Percentiles rank a stretch among this genome's conserved stretches.
Evolutionary conservation across 2,888 invertebrate genomes (phyloP).

Genomic region (Merodon equestris): DNA sequence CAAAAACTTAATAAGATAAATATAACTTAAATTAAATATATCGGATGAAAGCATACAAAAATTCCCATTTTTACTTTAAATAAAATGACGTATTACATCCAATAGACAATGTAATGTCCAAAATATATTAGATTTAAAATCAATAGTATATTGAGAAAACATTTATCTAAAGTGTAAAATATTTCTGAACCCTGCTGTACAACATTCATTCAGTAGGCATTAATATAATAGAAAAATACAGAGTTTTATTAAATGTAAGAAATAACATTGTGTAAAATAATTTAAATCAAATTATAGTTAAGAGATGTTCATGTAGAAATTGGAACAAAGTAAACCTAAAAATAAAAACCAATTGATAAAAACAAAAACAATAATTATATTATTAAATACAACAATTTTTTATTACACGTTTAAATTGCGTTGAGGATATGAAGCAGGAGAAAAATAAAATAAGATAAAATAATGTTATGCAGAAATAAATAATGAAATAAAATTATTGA

Average conservation of each 20-base stretch:
- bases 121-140: constrained; percentile 9
- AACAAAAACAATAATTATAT: constrained; percentile 60
- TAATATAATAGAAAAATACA: too few relatives aligned
- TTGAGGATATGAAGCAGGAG: constrained; percentile 13
- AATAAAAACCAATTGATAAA: constrained; percentile 39
- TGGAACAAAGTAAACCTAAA: constrained; percentile 16
- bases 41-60: constrained; percentile 46
- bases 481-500: constrained; percentile 62
- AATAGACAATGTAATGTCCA: too few relatives aligned
- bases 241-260: constrained; percentile 14
- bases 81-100: too few relatives aligned
- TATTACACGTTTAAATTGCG: constrained; percentile 67
- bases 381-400: constrained; percentile 59
- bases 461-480: constrained; percentile 62
- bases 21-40: constrained; percentile 19
- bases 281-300: constrained; percentile 37
- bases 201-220: not conserved
- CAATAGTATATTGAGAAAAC: constrained; percentile 39
- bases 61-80: constrained; percentile 22
- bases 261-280: constrained; percentile 45
- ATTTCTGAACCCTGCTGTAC: constrained; percentile 30
- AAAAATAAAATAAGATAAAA: constrained; percentile 24
- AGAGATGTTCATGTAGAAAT: constrained; percentile 56
- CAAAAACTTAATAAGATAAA: constrained; percentile 12
- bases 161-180: constrained; percentile 13